A percentile compares a stretch with the other conserved stretches of the same genome.
phyloP scores from a whole-genome alignment of 2,113 vertebrate genomes.

The Pteruthius melanotis region DNA sequence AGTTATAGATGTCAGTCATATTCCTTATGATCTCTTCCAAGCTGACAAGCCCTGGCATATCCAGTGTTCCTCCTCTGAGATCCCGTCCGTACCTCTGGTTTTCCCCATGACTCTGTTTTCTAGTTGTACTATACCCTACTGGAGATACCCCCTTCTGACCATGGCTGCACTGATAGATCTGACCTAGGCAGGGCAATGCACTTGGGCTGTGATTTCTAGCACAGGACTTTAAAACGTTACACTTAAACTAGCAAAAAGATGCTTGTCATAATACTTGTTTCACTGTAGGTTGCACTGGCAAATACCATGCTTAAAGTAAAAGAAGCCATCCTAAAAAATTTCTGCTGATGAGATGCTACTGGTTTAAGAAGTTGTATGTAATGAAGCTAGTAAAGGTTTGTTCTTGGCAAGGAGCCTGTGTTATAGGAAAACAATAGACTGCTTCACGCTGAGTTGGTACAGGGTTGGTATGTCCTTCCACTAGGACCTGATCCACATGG shows the following conservation, averaged over 20 bases:
- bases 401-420: background rate
- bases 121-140: background rate
- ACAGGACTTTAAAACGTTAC: background rate
- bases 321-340: background rate
- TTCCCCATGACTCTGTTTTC: background rate
- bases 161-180: fast-evolving
- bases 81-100: background rate
- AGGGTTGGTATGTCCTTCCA: background rate
- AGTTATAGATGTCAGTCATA: background rate
- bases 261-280: background rate
- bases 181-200: background rate
- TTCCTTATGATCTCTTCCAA: background rate
- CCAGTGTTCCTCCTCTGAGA: background rate
- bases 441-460: background rate
- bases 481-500: background rate
- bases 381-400: background rate
- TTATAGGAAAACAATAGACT: background rate
- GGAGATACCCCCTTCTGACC: background rate
- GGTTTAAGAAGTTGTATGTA: background rate
- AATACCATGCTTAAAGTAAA: background rate
- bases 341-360: background rate
- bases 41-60: background rate
- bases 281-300: background rate
- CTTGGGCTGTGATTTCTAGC: background rate
- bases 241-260: background rate